A percentile compares a stretch with the other conserved stretches of the same genome.
These are phyloP conservation scores for Eupithecia exiguata DNA, from an alignment of 2,888 invertebrate genomes.

Conservation along the genomic window DNA sequence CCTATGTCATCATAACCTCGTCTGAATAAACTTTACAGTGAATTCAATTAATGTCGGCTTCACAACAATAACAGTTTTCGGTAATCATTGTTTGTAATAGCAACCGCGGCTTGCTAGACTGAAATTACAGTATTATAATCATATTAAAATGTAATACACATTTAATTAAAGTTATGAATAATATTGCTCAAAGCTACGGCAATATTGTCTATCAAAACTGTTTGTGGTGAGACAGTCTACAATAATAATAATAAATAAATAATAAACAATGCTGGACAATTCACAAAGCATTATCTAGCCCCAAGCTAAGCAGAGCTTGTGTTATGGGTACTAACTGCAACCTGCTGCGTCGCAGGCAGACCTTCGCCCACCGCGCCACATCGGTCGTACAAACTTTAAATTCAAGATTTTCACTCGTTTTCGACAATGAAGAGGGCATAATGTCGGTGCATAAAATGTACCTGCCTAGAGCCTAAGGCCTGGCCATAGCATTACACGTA, in stretches of 20 bases:
- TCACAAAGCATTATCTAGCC: no score
- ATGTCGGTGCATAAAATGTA: not conserved
- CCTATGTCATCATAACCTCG: conserved; percentile 55
- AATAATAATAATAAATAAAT: no score
- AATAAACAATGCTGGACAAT: no score
- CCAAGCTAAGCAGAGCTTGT: no score
- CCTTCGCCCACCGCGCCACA: no score
- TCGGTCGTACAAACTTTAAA: no score
- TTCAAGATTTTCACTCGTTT: not conserved
- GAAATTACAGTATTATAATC: conserved; percentile 23
- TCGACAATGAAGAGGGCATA: not conserved
- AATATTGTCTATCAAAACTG: not conserved
- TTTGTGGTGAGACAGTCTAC: not conserved
- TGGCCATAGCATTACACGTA: not conserved
- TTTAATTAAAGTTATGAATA: not conserved
- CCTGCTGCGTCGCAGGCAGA: no score
- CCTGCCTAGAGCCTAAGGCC: not conserved
- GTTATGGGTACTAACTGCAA: no score
- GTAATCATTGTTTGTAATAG: conserved; percentile 72
- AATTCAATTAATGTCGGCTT: conserved; percentile 77
- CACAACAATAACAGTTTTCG: conserved; percentile 79
- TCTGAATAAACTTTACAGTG: conserved; percentile 76
- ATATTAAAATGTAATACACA: not conserved
- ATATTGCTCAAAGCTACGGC: not conserved
- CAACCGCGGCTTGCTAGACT: conserved; percentile 54